phyloP scores from a whole-genome alignment of 2,888 invertebrate species.

The Lacanobia wlatinum region DNA sequence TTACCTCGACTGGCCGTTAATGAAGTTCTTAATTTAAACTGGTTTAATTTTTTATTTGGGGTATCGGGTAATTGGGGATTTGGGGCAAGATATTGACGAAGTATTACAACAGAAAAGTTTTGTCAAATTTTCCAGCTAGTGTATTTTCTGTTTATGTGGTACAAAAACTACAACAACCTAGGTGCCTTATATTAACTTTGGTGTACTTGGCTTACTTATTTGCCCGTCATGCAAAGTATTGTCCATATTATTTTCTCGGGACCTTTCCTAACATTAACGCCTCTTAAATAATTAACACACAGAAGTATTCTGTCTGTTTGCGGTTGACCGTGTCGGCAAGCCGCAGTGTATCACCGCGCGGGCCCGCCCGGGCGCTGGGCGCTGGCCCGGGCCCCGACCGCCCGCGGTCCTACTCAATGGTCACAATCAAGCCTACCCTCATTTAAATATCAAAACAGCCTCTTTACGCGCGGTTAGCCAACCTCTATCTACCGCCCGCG shows the following conservation, averaged over 20 bases:
- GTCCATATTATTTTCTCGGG: not conserved
- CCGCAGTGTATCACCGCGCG: conserved; percentile 15
- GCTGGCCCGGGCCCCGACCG: conserved; percentile 58
- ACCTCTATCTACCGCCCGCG: conserved; percentile 74
- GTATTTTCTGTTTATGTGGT: not conserved
- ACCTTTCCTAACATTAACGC: conserved; percentile 19
- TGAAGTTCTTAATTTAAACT: conserved; percentile 75
- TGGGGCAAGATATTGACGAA: not conserved
- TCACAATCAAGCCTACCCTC: conserved; percentile 87
- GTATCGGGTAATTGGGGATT: conserved; percentile 21
- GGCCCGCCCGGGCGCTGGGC: conserved; percentile 26
- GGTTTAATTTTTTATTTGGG: conserved; percentile 39
- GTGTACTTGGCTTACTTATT: not conserved
- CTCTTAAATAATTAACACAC: conserved; percentile 54
- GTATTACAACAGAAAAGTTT: not conserved
- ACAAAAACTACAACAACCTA: not conserved
- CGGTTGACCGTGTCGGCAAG: conserved; percentile 36
- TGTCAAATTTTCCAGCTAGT: not conserved
- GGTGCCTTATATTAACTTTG: not conserved
- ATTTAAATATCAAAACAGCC: conserved; percentile 90
- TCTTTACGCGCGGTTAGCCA: conserved; percentile 82
- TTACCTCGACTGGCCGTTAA: conserved; percentile 72
- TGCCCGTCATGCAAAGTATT: not conserved
- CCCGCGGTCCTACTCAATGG: conserved; percentile 76
- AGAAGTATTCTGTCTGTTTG: conserved; percentile 52